Evolutionary conservation across 2,797 vertebrate genomes (phyloP).

Genomic region (Dromococcyx pavoninus): DNA sequence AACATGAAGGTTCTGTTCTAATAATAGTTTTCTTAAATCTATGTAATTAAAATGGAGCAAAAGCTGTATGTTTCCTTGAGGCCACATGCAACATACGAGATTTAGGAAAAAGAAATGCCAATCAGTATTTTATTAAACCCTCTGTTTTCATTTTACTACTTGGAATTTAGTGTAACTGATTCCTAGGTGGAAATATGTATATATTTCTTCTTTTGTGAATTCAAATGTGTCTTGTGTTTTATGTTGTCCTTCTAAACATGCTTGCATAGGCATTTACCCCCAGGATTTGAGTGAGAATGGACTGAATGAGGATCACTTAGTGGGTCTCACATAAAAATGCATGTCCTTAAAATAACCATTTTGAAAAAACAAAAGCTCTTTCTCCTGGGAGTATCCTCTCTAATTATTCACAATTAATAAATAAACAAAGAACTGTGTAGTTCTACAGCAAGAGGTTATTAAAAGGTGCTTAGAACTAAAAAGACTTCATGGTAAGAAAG

Average conservation of each 20-base stretch:
- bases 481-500: conserved; percentile 57
- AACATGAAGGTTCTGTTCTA: not conserved
- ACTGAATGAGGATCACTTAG: not conserved
- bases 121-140: not conserved
- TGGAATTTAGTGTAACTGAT: not conserved
- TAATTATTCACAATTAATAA: conserved; percentile 69
- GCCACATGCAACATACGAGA: not conserved
- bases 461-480: conserved; percentile 60
- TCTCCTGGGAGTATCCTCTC: not conserved
- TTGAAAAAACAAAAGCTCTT: not conserved
- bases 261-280: not conserved
- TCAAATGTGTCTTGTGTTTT: not conserved
- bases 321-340: not conserved
- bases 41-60: not conserved
- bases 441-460: conserved; percentile 47
- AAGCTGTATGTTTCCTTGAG: not conserved
- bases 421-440: conserved; percentile 45
- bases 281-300: not conserved
- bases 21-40: not conserved
- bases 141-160: not conserved
- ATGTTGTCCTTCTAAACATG: not conserved
- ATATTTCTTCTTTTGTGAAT: not conserved
- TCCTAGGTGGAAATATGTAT: not conserved
- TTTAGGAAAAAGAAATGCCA: not conserved
- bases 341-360: conserved; percentile 5